A percentile compares a stretch with the other conserved stretches of the same genome.
phyloP scores from a whole-genome alignment of 1,140 invertebrate genomes.

The Apocrypta bakeri region DNA sequence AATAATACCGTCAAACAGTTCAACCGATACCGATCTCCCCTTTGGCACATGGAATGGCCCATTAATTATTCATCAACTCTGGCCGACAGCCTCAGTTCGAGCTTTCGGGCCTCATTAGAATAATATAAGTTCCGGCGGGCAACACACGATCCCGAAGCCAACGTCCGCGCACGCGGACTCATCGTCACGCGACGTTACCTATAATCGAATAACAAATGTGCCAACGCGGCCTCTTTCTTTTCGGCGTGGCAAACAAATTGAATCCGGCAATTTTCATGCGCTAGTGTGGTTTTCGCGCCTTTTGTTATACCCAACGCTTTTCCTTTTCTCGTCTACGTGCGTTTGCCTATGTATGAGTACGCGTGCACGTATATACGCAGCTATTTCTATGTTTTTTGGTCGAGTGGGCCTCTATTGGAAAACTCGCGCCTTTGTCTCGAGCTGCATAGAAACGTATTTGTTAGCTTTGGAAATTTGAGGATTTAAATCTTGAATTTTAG shows the following conservation, averaged over 20 bases:
- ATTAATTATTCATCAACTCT: constrained; percentile 11
- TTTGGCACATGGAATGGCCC: not conserved
- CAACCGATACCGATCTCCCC: not conserved
- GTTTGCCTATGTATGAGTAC: too few relatives aligned
- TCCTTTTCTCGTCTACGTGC: not conserved
- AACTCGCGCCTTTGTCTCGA: not conserved
- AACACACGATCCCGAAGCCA: not conserved
- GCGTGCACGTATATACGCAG: too few relatives aligned
- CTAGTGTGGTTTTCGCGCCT: not conserved
- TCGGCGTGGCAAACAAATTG: not conserved
- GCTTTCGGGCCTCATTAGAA: constrained; percentile 22
- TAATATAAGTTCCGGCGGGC: constrained; percentile 6
- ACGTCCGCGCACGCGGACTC: not conserved
- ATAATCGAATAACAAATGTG: constrained; percentile 19
- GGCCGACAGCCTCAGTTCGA: not conserved
- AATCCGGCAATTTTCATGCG: not conserved
- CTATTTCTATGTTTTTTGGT: not conserved
- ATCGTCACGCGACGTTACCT: not conserved
- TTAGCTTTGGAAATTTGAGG: not conserved
- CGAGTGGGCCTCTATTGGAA: not conserved
- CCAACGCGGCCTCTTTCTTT: not conserved
- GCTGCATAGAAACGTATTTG: not conserved
- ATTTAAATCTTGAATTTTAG: not conserved
- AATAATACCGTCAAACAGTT: not conserved
- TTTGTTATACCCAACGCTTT: not conserved